Conservation (phyloP, 2,797 vertebrate genomes). For the Corythornis leucogaster region DNA sequence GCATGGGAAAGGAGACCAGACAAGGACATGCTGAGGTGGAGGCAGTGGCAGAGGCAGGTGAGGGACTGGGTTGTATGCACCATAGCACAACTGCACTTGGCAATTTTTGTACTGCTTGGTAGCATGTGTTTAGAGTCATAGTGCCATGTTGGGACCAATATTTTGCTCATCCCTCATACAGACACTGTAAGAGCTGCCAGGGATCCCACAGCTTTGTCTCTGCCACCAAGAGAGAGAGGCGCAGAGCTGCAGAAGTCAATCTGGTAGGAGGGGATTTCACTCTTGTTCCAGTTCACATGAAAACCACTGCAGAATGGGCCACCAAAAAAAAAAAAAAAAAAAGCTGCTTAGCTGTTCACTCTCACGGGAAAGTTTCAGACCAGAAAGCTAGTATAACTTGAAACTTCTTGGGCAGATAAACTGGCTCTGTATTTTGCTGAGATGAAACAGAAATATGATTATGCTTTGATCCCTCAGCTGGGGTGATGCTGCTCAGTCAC, state of each 20-base stretch:
- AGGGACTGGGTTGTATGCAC: neutral
- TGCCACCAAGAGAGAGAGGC: neutral
- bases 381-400: neutral
- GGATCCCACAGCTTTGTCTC: neutral
- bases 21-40: neutral
- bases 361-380: neutral
- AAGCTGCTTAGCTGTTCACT: neutral
- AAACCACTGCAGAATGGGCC: neutral
- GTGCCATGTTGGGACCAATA: neutral
- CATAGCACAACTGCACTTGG: neutral
- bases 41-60: neutral
- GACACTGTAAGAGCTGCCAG: neutral
- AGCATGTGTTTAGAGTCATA: fast-evolving
- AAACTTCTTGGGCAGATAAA: neutral
- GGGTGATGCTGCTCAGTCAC: neutral
- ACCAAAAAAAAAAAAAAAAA: neutral
- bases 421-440: neutral
- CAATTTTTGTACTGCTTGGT: neutral
- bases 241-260: neutral
- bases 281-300: neutral
- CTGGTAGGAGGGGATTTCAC: neutral
- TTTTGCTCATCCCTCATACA: neutral
- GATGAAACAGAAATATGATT: constrained; percentile 34
- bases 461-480: neutral
- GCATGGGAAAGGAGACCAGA: neutral